phyloP scores from a whole-genome alignment of 2,797 vertebrate species.

The Galaxias olidus region DNA sequence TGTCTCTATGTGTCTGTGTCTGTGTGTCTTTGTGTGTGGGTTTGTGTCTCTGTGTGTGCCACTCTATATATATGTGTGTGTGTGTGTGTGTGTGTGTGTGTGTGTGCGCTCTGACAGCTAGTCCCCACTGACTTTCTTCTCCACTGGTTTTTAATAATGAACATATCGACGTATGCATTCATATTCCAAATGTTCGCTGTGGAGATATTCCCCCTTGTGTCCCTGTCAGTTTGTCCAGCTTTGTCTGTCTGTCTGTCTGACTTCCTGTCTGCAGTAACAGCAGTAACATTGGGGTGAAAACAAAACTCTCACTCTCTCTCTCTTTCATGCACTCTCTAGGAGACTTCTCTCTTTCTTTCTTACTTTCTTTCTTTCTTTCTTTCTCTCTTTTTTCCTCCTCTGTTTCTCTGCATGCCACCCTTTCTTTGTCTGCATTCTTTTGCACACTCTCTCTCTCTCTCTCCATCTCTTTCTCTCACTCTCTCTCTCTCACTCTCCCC shows the following conservation, averaged over 20 bases:
- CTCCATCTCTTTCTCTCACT: too few relatives aligned
- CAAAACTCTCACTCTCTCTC: neutral
- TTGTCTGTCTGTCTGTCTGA: constrained; percentile 45
- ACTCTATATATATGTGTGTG: too few relatives aligned
- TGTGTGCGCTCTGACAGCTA: neutral
- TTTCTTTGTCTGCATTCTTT: too few relatives aligned
- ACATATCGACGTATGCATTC: neutral
- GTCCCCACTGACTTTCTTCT: neutral
- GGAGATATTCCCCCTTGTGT: too few relatives aligned
- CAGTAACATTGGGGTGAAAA: constrained; percentile 35
- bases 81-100: too few relatives aligned
- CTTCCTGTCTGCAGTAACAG: constrained; percentile 41
- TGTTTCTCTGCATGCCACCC: constrained; percentile 5
- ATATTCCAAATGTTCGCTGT: neutral
- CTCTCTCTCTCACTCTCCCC: too few relatives aligned
- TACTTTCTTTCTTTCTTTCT: neutral
- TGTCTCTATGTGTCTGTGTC: too few relatives aligned
- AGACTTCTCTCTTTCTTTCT: neutral
- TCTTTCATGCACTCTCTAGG: neutral
- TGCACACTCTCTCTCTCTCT: too few relatives aligned
- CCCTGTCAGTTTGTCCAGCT: too few relatives aligned
- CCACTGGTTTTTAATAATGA: neutral
- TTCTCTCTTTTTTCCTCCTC: neutral
- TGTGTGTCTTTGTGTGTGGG: too few relatives aligned
- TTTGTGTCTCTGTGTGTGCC: too few relatives aligned